Percentiles rank a stretch among this genome's conserved stretches.
phyloP scores from a whole-genome alignment of 2,797 vertebrate species.

The Graptemys geographica region DNA sequence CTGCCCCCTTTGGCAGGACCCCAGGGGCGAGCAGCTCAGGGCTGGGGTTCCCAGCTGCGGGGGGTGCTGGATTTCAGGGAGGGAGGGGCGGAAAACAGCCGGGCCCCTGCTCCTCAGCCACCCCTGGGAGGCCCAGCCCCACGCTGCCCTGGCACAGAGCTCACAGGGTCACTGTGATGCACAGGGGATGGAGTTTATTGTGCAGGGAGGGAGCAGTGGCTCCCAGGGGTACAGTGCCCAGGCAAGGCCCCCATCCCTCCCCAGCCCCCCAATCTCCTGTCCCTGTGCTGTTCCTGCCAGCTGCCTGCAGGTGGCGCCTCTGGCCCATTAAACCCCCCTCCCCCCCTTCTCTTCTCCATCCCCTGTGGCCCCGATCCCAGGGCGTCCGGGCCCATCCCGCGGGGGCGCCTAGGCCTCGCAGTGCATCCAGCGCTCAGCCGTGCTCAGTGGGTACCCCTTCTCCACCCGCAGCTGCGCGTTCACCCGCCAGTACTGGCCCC shows the following conservation, averaged over 20 bases:
- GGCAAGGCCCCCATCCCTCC: too few relatives aligned
- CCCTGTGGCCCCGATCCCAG: too few relatives aligned
- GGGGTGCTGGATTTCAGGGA: not conserved
- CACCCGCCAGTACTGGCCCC: conserved; percentile 88
- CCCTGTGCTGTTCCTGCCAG: not conserved
- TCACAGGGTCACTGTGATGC: not conserved
- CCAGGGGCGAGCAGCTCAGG: not conserved
- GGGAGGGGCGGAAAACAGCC: not conserved
- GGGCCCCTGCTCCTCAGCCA: not conserved
- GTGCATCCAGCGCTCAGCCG: conserved; percentile 86
- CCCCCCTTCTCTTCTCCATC: too few relatives aligned
- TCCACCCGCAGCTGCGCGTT: conserved; percentile 84
- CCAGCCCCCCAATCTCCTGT: too few relatives aligned
- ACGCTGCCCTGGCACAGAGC: not conserved
- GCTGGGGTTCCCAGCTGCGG: not conserved
- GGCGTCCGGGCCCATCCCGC: not conserved
- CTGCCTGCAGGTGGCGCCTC: not conserved
- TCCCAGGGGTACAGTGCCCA: not conserved
- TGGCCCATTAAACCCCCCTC: not conserved
- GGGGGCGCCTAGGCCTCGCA: conserved; percentile 59
- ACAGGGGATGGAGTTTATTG: not conserved
- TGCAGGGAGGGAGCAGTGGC: not conserved
- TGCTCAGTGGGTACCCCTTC: conserved; percentile 87
- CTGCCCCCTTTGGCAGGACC: too few relatives aligned
- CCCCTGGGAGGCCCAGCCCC: too few relatives aligned